A percentile compares a stretch with the other conserved stretches of the same genome.
Evolutionary conservation across 2,113 vertebrate genomes (phyloP).

Genomic region (Rattus norvegicus): DNA sequence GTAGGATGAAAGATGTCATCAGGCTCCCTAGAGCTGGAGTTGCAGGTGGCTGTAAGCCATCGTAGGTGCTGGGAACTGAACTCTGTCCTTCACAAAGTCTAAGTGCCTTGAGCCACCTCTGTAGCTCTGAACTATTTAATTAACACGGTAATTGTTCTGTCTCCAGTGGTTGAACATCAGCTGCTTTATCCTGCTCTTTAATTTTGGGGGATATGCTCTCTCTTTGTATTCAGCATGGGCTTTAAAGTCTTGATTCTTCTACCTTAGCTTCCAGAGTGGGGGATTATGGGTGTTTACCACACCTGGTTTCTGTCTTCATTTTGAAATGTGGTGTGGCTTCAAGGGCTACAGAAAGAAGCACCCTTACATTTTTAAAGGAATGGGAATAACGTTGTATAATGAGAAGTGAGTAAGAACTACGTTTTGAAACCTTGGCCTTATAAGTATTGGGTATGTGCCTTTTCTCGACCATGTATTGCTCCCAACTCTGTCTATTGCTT

Average conservation of each 20-base stretch:
- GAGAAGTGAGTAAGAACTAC: neutral
- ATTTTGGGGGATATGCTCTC: neutral
- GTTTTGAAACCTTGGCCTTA: conserved; percentile 9
- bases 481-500: neutral
- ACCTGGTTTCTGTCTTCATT: neutral
- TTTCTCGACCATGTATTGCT: neutral
- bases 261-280: neutral
- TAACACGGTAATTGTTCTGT: neutral
- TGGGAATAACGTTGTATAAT: neutral
- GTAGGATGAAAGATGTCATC: neutral
- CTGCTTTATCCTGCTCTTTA: neutral
- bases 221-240: no score
- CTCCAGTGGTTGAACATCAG: neutral
- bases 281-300: neutral
- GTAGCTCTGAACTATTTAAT: neutral
- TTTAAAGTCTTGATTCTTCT: neutral
- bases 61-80: neutral
- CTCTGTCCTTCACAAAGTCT: neutral
- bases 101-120: neutral
- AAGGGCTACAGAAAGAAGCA: neutral
- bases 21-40: neutral
- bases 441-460: neutral
- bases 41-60: neutral
- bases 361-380: neutral
- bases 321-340: conserved; percentile 19